phyloP scores from a whole-genome alignment of 2,888 invertebrate genomes.

The Cremastobaeus sp. region DNA sequence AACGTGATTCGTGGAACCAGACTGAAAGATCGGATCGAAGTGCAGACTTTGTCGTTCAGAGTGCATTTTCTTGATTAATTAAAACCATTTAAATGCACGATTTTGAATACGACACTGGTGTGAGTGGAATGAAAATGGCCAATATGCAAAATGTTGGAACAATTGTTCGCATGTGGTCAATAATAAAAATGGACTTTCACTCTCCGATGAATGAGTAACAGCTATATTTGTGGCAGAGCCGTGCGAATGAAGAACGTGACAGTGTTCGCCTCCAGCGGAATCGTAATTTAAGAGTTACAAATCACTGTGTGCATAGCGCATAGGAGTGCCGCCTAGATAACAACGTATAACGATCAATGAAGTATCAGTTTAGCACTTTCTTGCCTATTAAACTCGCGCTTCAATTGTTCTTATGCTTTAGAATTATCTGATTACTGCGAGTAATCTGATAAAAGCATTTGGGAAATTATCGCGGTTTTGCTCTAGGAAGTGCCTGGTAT shows the following conservation, averaged over 20 bases:
- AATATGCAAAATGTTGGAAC: slow-evolving; percentile 33
- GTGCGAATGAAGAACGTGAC: slow-evolving; percentile 51
- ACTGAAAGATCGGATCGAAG: slow-evolving; percentile 7
- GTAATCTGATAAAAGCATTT: too few relatives aligned
- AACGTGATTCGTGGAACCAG: slow-evolving; percentile 25
- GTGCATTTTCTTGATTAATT: slow-evolving; percentile 19
- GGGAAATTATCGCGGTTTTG: too few relatives aligned
- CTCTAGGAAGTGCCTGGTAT: too few relatives aligned
- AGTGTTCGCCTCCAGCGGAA: slow-evolving; percentile 40
- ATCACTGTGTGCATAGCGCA: slow-evolving; percentile 43
- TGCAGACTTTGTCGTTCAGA: slow-evolving; percentile 3
- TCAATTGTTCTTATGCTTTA: slow-evolving; percentile 33
- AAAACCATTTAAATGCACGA: slow-evolving; percentile 22
- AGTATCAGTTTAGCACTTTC: slow-evolving; percentile 52
- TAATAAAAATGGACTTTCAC: slow-evolving; percentile 49
- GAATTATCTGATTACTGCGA: slow-evolving; percentile 29
- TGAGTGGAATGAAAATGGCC: slow-evolving; percentile 20
- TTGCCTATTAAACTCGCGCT: slow-evolving; percentile 24
- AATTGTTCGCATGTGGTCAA: slow-evolving; percentile 21
- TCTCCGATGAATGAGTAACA: slow-evolving; percentile 30
- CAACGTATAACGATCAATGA: slow-evolving; percentile 52
- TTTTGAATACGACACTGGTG: slow-evolving; percentile 5
- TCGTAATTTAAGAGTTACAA: slow-evolving; percentile 51
- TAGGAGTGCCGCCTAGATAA: slow-evolving; percentile 56
- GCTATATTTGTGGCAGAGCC: slow-evolving; percentile 41